Evolutionary conservation across 1,140 invertebrate species (phyloP).

Genomic region (Heliconius melpomene): DNA sequence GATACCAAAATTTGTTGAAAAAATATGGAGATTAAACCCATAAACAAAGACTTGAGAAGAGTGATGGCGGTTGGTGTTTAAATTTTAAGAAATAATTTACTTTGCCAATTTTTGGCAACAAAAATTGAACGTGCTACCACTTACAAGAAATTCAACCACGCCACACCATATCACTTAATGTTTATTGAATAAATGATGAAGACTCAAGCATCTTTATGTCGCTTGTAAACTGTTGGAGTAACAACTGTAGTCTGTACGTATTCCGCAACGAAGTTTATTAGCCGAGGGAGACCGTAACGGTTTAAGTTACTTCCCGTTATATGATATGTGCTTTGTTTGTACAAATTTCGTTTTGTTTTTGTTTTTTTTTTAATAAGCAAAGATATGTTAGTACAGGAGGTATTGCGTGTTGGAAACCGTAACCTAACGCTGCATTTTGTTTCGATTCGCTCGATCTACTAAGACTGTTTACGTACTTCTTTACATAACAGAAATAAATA

Average conservation of each 20-base stretch:
- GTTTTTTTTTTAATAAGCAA: neutral
- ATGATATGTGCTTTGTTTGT: slow-evolving; percentile 17
- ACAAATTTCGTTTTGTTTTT: neutral
- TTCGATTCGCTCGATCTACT: too few relatives aligned
- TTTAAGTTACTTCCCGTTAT: slow-evolving; percentile 29
- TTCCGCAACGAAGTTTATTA: slow-evolving; percentile 22
- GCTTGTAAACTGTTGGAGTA: slow-evolving; percentile 26
- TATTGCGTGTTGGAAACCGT: too few relatives aligned
- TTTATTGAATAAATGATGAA: slow-evolving; percentile 10
- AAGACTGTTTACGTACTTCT: too few relatives aligned
- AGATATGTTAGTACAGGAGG: too few relatives aligned
- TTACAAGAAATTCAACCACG: neutral
- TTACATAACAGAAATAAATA: neutral
- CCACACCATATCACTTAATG: neutral
- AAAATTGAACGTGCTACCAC: neutral
- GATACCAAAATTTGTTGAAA: neutral
- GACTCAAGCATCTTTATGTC: slow-evolving; percentile 17
- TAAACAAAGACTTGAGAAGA: neutral
- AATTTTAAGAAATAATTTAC: neutral
- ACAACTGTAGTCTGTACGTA: neutral
- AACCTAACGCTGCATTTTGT: too few relatives aligned
- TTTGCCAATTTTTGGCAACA: neutral
- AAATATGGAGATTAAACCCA: neutral
- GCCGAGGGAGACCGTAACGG: slow-evolving; percentile 26
- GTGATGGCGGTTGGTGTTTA: too few relatives aligned